Conservation (phyloP, 2,888 invertebrate genomes). For the Lepidochitona cinerea region DNA sequence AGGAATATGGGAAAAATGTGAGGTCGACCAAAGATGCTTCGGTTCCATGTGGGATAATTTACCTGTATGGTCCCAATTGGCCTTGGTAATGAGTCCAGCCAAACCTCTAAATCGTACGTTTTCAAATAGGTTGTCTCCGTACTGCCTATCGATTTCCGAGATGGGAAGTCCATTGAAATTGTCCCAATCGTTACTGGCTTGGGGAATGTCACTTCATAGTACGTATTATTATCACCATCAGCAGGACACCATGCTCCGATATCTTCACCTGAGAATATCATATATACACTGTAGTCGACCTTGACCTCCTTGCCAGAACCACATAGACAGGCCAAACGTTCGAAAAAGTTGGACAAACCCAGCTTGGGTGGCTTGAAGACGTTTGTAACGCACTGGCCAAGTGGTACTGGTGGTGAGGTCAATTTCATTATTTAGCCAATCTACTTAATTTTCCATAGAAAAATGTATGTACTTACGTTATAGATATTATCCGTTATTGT, state of each 20-base stretch:
- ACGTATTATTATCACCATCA: constrained; percentile 30
- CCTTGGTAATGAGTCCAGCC: not conserved
- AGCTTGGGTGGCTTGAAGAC: too few species aligned
- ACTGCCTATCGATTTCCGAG: not conserved
- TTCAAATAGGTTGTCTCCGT: not conserved
- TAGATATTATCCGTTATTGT: too few species aligned
- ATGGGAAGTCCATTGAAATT: constrained; percentile 31
- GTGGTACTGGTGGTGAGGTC: too few species aligned
- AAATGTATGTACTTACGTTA: too few species aligned
- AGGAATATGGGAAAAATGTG: too few species aligned
- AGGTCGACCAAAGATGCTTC: too few species aligned
- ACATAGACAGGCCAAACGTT: too few species aligned
- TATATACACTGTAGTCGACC: not conserved
- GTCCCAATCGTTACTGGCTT: constrained; percentile 37
- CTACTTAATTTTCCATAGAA: too few species aligned
- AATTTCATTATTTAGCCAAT: too few species aligned
- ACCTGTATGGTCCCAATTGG: not conserved
- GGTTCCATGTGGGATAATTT: not conserved
- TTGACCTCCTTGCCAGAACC: not conserved
- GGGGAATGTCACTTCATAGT: constrained; percentile 35
- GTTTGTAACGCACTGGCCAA: too few species aligned
- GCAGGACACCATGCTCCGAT: constrained; percentile 45
- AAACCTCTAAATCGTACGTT: not conserved
- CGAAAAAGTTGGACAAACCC: too few species aligned
- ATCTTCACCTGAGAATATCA: constrained; percentile 15